Evolutionary conservation across 2,113 vertebrate species (phyloP).

Genomic region (Caretta caretta): DNA sequence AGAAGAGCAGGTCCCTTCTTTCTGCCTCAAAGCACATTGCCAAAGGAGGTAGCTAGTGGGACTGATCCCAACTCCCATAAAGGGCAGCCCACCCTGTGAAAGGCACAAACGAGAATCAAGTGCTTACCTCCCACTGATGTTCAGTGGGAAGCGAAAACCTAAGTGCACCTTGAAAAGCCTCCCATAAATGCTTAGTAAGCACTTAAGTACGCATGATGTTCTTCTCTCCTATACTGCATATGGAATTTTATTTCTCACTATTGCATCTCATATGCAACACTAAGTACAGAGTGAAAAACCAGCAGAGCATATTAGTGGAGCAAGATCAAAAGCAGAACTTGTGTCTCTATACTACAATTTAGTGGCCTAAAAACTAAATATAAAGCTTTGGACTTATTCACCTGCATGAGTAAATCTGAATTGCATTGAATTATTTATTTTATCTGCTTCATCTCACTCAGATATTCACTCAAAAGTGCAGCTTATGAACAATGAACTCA

Average conservation of each 20-base stretch:
- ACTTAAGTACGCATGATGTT: neutral
- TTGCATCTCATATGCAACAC: neutral
- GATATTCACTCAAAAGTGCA: neutral
- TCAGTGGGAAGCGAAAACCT: neutral
- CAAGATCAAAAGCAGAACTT: slow-evolving; percentile 6
- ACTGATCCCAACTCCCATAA: neutral
- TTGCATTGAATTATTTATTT: slow-evolving; percentile 22
- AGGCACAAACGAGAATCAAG: neutral
- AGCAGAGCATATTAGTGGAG: neutral
- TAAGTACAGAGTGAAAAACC: neutral
- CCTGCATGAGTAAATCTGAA: slow-evolving; percentile 32
- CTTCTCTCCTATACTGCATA: neutral
- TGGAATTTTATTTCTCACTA: neutral
- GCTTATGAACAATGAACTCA: neutral
- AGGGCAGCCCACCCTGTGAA: neutral
- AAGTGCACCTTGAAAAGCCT: neutral
- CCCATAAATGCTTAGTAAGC: neutral
- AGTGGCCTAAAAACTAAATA: neutral
- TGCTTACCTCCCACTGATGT: neutral
- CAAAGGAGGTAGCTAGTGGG: neutral
- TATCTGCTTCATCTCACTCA: neutral
- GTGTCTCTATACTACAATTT: neutral
- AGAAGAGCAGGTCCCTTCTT: neutral
- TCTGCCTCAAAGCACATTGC: neutral
- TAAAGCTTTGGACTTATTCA: neutral